phyloP scores from a whole-genome alignment of 2,888 invertebrate species.

The Baccha elongata region DNA sequence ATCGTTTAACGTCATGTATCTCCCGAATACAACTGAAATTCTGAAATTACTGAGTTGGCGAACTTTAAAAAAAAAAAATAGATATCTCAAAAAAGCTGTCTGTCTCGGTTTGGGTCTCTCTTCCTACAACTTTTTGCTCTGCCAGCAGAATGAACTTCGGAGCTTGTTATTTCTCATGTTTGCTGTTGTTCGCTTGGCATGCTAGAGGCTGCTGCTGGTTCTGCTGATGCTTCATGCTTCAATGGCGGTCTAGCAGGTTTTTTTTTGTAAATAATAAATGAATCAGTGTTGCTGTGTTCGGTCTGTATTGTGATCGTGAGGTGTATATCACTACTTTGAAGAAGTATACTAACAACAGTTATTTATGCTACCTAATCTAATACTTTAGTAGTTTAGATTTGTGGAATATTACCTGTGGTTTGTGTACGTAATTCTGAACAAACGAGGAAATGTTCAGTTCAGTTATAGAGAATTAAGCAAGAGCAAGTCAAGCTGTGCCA shows the following conservation, averaged over 20 bases:
- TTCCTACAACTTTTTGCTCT: neutral
- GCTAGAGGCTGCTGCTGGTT: constrained; percentile 2
- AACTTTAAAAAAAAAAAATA: constrained; percentile 38
- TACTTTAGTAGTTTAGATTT: too few relatives aligned
- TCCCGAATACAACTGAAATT: constrained; percentile 53
- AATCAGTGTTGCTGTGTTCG: constrained; percentile 52
- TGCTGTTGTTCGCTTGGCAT: constrained; percentile 25
- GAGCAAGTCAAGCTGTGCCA: too few relatives aligned
- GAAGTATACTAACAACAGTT: too few relatives aligned
- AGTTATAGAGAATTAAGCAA: too few relatives aligned
- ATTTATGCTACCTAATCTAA: too few relatives aligned
- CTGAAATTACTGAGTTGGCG: constrained; percentile 34
- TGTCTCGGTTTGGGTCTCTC: constrained; percentile 1
- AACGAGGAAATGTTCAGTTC: too few relatives aligned
- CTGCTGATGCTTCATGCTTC: constrained; percentile 15
- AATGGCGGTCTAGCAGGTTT: constrained; percentile 42
- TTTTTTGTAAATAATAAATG: constrained; percentile 3
- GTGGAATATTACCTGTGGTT: too few relatives aligned
- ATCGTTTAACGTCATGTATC: constrained; percentile 66
- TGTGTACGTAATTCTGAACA: too few relatives aligned
- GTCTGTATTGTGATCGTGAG: neutral
- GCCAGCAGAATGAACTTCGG: constrained; percentile 7
- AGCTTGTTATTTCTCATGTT: neutral
- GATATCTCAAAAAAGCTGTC: constrained; percentile 50
- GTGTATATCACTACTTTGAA: too few relatives aligned